Percentiles rank a stretch among this genome's conserved stretches.
phyloP scores from a whole-genome alignment of 2,797 vertebrate species.

The Coregonus suidteri region DNA sequence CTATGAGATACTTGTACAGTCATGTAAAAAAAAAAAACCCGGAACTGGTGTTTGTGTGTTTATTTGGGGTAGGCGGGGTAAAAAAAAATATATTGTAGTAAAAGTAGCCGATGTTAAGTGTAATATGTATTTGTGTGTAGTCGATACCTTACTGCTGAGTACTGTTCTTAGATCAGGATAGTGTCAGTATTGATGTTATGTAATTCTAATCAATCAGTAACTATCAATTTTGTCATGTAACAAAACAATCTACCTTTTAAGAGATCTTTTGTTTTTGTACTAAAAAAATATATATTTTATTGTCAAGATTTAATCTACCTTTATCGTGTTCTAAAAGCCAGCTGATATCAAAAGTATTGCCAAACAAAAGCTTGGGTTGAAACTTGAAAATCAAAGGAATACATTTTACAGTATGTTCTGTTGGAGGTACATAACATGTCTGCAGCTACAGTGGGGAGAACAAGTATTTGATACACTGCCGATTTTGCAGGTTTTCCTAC shows the following conservation, averaged over 20 bases:
- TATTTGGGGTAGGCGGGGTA: constrained; percentile 30
- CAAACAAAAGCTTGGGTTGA: constrained; percentile 78
- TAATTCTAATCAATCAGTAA: constrained; percentile 72
- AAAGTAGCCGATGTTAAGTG: constrained; percentile 64
- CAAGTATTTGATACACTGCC: too few relatives aligned
- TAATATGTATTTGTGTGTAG: constrained; percentile 71
- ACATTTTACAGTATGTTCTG: constrained; percentile 53
- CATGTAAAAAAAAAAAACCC: constrained; percentile 64
- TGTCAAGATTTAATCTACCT: constrained; percentile 60
- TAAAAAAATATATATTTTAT: constrained; percentile 61
- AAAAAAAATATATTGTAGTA: constrained; percentile 50
- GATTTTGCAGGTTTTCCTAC: too few relatives aligned
- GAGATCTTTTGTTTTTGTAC: constrained; percentile 61
- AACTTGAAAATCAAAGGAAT: constrained; percentile 75
- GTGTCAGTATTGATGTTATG: constrained; percentile 70
- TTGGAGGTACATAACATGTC: constrained; percentile 27
- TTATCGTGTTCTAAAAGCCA: constrained; percentile 52
- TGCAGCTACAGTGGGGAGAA: constrained; percentile 33
- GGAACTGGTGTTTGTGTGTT: constrained; percentile 52
- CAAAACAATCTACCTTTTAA: constrained; percentile 67
- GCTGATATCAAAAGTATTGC: constrained; percentile 72
- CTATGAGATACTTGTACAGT: constrained; percentile 71
- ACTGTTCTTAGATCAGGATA: constrained; percentile 68
- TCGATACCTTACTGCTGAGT: constrained; percentile 68
- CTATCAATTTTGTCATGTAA: constrained; percentile 70